Evolutionary conservation across 1,140 invertebrate species (phyloP).

Genomic region (Delia radicum): DNA sequence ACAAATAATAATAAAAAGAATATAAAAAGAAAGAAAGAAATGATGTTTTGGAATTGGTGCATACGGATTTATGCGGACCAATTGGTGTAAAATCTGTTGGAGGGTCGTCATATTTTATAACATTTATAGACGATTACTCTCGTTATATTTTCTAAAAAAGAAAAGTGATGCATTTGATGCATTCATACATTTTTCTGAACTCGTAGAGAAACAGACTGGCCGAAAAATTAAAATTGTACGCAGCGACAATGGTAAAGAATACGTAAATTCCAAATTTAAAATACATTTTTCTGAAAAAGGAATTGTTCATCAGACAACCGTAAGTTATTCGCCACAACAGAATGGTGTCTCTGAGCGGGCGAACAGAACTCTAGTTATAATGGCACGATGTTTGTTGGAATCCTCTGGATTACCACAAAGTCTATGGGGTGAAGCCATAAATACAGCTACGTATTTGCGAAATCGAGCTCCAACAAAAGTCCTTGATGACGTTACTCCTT

Average conservation of each 20-base stretch:
- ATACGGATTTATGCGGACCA: constrained; percentile 46
- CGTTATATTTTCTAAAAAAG: constrained; percentile 24
- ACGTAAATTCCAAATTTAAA: constrained; percentile 37
- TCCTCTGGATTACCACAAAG: constrained; percentile 37
- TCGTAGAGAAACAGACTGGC: constrained; percentile 37
- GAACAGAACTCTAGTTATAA: constrained; percentile 34
- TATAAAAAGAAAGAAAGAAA: too few species aligned
- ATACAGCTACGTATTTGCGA: constrained; percentile 34
- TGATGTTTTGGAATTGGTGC: too few species aligned
- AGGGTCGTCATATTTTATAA: constrained; percentile 41
- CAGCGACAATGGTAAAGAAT: constrained; percentile 55
- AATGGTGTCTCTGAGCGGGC: constrained; percentile 54
- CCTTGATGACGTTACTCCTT: constrained; percentile 21
- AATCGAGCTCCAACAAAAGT: constrained; percentile 28
- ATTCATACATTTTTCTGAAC: constrained; percentile 15
- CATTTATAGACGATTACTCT: constrained; percentile 41
- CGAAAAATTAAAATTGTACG: constrained; percentile 43
- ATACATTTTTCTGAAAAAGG: constrained; percentile 36
- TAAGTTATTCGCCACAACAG: constrained; percentile 53
- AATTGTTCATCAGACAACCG: constrained; percentile 51
- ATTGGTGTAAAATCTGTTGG: constrained; percentile 38
- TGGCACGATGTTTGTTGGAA: constrained; percentile 41
- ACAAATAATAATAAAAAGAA: too few species aligned
- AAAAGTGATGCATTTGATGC: constrained; percentile 26
- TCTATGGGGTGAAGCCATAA: constrained; percentile 59